These are phyloP conservation scores for Hydriomena furcata DNA, from an alignment of 2,888 invertebrate genomes.

Conservation along the genomic window DNA sequence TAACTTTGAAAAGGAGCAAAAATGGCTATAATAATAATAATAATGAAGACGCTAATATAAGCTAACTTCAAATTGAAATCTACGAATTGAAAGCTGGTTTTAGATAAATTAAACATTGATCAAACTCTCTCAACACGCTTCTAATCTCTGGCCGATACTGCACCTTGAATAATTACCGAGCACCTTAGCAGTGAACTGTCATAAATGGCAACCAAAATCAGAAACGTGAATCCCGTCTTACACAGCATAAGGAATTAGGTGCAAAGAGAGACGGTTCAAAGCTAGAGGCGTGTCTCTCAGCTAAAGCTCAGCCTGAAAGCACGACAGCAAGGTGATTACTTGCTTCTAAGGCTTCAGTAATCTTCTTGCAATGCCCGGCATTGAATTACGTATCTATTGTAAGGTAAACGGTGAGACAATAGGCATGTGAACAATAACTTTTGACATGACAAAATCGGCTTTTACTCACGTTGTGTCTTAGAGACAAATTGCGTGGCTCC, in stretches of 20 bases:
- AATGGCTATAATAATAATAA: no score
- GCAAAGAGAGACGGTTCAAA: slow-evolving; percentile 9
- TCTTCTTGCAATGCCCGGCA: not conserved
- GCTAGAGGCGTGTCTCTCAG: slow-evolving; percentile 13
- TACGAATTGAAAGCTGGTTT: no score
- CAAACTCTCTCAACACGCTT: no score
- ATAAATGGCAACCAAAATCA: not conserved
- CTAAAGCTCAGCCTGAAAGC: slow-evolving; percentile 1
- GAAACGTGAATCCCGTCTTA: slow-evolving; percentile 3
- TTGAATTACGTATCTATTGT: not conserved
- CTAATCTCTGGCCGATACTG: no score
- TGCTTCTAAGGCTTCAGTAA: slow-evolving; percentile 7
- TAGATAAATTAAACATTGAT: no score
- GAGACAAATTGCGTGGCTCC: no score
- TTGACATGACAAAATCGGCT: no score
- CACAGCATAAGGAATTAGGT: slow-evolving; percentile 18
- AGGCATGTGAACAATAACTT: not conserved
- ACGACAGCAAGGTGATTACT: slow-evolving; percentile 20
- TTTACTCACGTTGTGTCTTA: no score
- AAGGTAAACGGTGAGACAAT: not conserved
- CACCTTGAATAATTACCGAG: not conserved
- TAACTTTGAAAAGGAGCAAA: no score
- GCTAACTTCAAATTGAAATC: no score
- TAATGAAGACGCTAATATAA: no score
- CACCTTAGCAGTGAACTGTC: not conserved